Percentiles rank a stretch among this genome's conserved stretches.
These are phyloP conservation scores for Nannoperca obscura DNA, from an alignment of 2,797 vertebrate species.

Conservation along the genomic window DNA sequence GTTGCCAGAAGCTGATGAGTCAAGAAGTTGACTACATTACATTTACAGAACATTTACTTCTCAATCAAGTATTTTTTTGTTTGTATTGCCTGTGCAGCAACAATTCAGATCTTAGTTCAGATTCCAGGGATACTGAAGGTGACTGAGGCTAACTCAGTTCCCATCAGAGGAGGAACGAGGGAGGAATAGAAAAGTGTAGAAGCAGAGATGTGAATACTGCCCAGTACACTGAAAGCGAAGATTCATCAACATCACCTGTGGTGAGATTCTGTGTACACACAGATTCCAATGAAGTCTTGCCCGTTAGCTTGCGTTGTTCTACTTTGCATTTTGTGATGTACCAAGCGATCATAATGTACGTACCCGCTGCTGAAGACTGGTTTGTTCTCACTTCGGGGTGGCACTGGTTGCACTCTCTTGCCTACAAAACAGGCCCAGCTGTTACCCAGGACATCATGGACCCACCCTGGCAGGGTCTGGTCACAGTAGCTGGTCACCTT, in stretches of 20 bases:
- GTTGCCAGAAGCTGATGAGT: neutral
- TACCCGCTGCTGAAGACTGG: slow-evolving; percentile 67
- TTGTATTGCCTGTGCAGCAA: neutral
- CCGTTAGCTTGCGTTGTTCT: neutral
- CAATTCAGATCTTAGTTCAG: neutral
- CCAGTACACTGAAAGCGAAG: neutral
- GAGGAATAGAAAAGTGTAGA: neutral
- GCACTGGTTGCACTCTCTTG: slow-evolving; percentile 80
- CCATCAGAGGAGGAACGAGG: neutral
- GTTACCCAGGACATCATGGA: slow-evolving; percentile 92
- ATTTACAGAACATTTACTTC: neutral
- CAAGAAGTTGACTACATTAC: neutral
- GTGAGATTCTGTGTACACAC: neutral
- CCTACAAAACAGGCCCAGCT: slow-evolving; percentile 97
- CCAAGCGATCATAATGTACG: neutral
- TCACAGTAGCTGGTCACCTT: slow-evolving; percentile 93
- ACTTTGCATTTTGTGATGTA: neutral
- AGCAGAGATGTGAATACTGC: neutral
- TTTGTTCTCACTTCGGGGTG: slow-evolving; percentile 52
- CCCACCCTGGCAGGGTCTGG: slow-evolving; percentile 94
- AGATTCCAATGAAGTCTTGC: neutral
- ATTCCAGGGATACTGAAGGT: neutral
- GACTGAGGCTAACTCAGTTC: neutral
- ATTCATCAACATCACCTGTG: neutral
- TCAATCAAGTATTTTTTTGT: neutral